A percentile compares a stretch with the other conserved stretches of the same genome.
These are phyloP conservation scores for Pollimyrus isidori DNA, from an alignment of 2,113 vertebrate genomes.

Conservation along the genomic window DNA sequence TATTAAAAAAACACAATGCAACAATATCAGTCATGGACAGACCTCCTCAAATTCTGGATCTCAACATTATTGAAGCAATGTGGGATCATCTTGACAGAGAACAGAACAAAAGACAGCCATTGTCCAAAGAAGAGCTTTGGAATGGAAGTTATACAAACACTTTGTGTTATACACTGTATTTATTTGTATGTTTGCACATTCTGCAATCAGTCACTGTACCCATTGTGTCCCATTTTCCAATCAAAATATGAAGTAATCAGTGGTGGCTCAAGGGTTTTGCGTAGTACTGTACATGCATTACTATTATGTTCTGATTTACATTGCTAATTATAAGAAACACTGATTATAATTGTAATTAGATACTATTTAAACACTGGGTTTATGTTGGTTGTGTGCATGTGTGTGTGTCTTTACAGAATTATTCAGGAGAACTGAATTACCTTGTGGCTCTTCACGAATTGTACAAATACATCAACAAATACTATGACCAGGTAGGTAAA, in stretches of 20 bases:
- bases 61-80: not conserved
- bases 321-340: not conserved
- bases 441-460: slow-evolving; percentile 87
- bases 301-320: too few relatives aligned
- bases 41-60: not conserved
- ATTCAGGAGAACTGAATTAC: slow-evolving; percentile 85
- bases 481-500: slow-evolving; percentile 87
- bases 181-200: not conserved
- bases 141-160: not conserved
- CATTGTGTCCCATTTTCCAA: not conserved
- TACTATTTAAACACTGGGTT: not conserved
- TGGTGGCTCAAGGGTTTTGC: not conserved
- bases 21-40: too few relatives aligned
- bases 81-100: not conserved
- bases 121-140: not conserved
- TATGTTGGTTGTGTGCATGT: not conserved
- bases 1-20: too few relatives aligned
- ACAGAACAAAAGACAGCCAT: not conserved
- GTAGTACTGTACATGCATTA: not conserved
- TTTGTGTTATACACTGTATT: not conserved
- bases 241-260: not conserved
- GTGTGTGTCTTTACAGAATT: slow-evolving; percentile 64
- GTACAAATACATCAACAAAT: slow-evolving; percentile 99
- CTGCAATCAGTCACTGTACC: not conserved
- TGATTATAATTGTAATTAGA: not conserved